Evolutionary conservation across 2,888 invertebrate genomes (phyloP), one percentile per base, ranked within the genome.

Genomic region (Tromatobia lineatoria): DNA sequence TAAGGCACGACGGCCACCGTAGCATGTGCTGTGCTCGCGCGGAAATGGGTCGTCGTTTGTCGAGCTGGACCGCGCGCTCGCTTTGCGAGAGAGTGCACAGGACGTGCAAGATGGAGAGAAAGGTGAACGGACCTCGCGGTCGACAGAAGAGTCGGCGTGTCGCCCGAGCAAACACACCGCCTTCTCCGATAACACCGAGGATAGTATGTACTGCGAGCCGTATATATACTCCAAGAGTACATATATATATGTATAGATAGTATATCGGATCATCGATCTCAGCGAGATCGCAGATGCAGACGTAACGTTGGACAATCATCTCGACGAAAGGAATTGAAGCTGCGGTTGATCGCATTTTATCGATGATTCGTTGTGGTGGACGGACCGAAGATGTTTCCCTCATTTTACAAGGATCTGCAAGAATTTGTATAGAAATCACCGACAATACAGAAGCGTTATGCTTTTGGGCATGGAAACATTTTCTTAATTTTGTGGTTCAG

Each of bases 71-170:
- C 29, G 1, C 47, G 66, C 57, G 70, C 54, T 83, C 47, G 45
- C 52, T 67, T 45, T 64, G 73, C 82, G 70, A 79, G 74, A 75
- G 73, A 75, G 52, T 38, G 71, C 54, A 18, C 20, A 29, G 13
- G 38, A 38, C 54, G 54, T 29, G 29, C 47, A 75, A 64, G 80
- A 83, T 47, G 71, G 87, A 88, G 87, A 85, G 85, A 88, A 86
- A 90, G 91, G 91, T 88, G 91, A 91, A 91, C 85, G 91, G 90
- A 90, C 91, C 89, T 86, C 88, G 84, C 88, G 90, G 86, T 70
- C 66, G 81, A 73, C 75, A 80, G 74, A 61, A 38, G 78, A 78
- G 74, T 42, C 75, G 70, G 82, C 86, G 86, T 87, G 89, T 86
- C 87, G 87, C 85, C 84, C 86, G 81, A 69, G 73, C 80, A 80